phyloP scores from a whole-genome alignment of 92 coral and sea anemone species.

The Palythoa grandis region DNA sequence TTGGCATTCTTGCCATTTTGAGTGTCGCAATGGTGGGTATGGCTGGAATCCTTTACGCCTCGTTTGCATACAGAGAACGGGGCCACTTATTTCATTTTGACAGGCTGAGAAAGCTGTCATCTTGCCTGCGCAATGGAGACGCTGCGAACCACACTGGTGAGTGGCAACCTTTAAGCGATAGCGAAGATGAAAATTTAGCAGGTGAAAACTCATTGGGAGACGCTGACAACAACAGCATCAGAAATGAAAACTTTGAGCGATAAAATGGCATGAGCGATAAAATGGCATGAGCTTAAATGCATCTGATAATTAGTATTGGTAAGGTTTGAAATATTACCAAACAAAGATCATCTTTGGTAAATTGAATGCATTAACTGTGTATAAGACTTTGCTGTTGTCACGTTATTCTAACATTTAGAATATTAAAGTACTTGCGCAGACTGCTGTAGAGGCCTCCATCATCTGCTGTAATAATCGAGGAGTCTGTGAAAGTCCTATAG shows the following conservation, averaged over 20 bases:
- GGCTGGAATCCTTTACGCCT: constrained; percentile 80
- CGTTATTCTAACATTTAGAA: too few relatives aligned
- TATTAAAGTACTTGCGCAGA: too few relatives aligned
- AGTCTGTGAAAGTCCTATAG: too few relatives aligned
- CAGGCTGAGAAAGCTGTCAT: constrained; percentile 55
- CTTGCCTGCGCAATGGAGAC: constrained; percentile 52
- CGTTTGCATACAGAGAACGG: constrained; percentile 83
- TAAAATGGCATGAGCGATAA: background rate
- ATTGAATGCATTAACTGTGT: too few relatives aligned
- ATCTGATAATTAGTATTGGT: too few relatives aligned
- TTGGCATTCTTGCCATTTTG: constrained; percentile 79
- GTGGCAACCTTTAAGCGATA: constrained; percentile 20
- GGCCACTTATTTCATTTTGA: constrained; percentile 92
- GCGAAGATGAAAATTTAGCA: constrained; percentile 3
- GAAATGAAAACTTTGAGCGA: constrained; percentile 33
- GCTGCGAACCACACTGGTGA: constrained; percentile 12
- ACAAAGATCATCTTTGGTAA: too few relatives aligned
- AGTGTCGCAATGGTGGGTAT: constrained; percentile 82
- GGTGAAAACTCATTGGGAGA: background rate
- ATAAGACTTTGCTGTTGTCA: too few relatives aligned
- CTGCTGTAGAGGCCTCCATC: too few relatives aligned
- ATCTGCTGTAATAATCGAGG: too few relatives aligned
- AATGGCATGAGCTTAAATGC: too few relatives aligned
- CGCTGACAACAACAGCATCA: constrained; percentile 1
- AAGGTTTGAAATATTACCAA: too few relatives aligned